These are phyloP conservation scores for Pentalonia nigronervosa DNA, from an alignment of 1,140 invertebrate genomes.

Conservation along the genomic window DNA sequence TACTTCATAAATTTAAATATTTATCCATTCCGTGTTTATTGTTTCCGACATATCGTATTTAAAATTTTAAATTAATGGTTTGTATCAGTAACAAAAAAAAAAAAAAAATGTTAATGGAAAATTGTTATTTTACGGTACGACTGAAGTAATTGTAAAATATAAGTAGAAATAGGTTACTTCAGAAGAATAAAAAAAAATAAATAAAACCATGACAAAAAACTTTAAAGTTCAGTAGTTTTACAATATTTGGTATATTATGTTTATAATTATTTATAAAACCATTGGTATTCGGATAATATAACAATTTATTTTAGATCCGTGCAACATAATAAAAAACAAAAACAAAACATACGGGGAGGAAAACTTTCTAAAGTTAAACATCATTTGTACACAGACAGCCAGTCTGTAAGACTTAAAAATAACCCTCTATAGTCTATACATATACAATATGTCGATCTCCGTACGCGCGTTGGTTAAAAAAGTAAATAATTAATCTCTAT, in stretches of 20 bases:
- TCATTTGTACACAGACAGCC: neutral
- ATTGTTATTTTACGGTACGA: neutral
- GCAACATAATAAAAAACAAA: neutral
- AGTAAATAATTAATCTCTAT: neutral
- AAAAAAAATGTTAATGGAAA: neutral
- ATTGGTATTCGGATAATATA: neutral
- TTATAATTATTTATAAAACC: neutral
- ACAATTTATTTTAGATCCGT: neutral
- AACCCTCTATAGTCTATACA: neutral
- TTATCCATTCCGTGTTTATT: neutral
- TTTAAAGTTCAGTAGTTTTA: neutral
- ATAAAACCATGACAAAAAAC: neutral
- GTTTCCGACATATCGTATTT: neutral
- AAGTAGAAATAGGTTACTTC: neutral
- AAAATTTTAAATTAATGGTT: neutral
- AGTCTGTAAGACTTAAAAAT: neutral
- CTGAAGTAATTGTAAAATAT: neutral
- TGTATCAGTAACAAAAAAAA: neutral
- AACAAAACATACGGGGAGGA: neutral
- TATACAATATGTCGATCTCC: neutral
- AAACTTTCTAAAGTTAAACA: neutral
- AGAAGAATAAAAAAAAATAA: neutral
- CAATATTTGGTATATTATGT: neutral
- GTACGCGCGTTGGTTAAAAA: neutral
- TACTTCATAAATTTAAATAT: conserved; percentile 8